Base-by-base conservation (phyloP, 2,888 invertebrate species). In the Lissonota sp. region DNA sequence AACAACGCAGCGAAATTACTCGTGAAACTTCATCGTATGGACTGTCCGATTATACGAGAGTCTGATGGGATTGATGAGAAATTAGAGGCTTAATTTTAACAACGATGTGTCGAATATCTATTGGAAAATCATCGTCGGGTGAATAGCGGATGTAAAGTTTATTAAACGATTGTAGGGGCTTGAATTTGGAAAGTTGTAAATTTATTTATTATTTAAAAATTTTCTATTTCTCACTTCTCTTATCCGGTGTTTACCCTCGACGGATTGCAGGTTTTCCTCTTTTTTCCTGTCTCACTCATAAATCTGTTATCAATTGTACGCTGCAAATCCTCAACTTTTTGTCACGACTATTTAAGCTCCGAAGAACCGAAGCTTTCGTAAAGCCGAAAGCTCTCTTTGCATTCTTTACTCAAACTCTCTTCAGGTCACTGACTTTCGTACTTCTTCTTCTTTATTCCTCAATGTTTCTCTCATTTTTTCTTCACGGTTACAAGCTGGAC, bases 401-500 rank as follows among this genome's bases (percentile, higher is more conserved):
- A 80, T 80, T 75, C 71, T 80, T 80, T 80, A 80, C 75, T 66
- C 74, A 60, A 66, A 75, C 57, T 66, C 70, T 75, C 72, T 73
- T 60, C 67, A 57, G 69, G 71, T 67, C 73, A 77, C 58, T 63
- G 69, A 75, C 78, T 73, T 60, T 44, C 26, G 8, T 40, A 5
- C 42, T 5, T 55, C 66, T 64, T 14, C 26, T 60, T 40, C 64
- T 16, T 16, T 44, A 8, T 46, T 8, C 40, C 58, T n/a, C 12
- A 37, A 7, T 7, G 3, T 0, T 10, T 12, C 16, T 5, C 6
- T n/a, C n/a, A 40, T 16, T 40, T 10, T 14, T 1, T 63, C 72
- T 64, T 14, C 64, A n/a, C 63, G n/a, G 57, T 70, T 84, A 86
- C 82, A 86, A 86, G 82, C 84, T 53, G 69, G 58, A 71, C 76